A percentile compares a stretch with the other conserved stretches of the same genome.
Evolutionary conservation across 1,140 invertebrate species (phyloP).

Genomic region (Aphis craccivora): DNA sequence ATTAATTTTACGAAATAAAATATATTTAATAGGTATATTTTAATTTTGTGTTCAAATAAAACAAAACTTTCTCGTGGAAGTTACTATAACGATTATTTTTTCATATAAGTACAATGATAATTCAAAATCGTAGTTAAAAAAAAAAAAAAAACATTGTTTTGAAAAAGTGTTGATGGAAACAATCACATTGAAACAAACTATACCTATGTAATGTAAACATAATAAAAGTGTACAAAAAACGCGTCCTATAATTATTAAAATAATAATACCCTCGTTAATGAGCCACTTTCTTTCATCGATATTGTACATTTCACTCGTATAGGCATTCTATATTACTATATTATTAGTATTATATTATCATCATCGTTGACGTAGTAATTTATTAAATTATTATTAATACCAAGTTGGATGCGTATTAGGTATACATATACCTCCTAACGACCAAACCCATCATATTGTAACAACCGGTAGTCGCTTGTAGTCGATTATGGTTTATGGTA

Average conservation of each 20-base stretch:
- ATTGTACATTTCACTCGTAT: slow-evolving; percentile 31
- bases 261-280: slow-evolving; percentile 46
- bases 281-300: slow-evolving; percentile 40
- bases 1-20: background rate
- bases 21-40: no score
- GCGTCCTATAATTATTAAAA: slow-evolving; percentile 28
- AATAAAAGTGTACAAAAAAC: slow-evolving; percentile 19
- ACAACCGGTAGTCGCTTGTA: background rate
- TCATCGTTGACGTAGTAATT: background rate
- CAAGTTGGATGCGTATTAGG: background rate
- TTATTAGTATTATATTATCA: slow-evolving; percentile 12
- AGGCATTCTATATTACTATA: background rate
- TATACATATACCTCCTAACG: background rate
- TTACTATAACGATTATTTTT: background rate
- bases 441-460: slow-evolving; percentile 2
- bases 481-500: background rate
- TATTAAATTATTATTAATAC: slow-evolving; percentile 19
- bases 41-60: background rate
- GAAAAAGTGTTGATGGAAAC: background rate
- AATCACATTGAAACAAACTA: background rate
- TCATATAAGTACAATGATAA: background rate
- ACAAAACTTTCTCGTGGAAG: background rate
- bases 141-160: no score
- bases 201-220: background rate
- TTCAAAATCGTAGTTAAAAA: no score